Conservation (phyloP, 2,888 invertebrate genomes). For the Adela reaumurella region DNA sequence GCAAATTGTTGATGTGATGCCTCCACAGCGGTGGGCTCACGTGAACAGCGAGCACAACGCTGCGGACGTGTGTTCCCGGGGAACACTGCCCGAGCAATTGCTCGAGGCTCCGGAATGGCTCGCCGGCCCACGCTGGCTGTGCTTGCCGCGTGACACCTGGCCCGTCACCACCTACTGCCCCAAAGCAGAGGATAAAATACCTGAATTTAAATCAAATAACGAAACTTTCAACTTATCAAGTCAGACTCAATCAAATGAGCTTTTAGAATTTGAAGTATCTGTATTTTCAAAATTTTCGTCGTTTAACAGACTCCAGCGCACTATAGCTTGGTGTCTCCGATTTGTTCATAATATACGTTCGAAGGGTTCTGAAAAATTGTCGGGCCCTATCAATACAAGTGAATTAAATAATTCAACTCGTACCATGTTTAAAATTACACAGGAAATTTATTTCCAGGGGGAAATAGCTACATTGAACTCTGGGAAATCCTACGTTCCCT, state of each 20-base stretch:
- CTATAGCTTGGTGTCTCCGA: neutral
- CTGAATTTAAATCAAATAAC: neutral
- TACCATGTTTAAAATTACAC: neutral
- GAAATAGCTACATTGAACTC: neutral
- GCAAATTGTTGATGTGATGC: conserved; percentile 4
- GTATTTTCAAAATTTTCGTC: neutral
- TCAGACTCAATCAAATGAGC: neutral
- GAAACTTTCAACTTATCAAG: neutral
- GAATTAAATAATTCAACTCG: neutral
- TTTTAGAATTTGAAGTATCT: neutral
- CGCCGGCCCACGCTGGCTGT: neutral
- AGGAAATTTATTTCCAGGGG: neutral
- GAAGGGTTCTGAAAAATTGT: neutral
- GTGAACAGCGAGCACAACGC: neutral
- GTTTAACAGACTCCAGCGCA: neutral
- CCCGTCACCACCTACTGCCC: neutral
- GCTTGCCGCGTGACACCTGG: neutral
- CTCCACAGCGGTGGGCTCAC: neutral
- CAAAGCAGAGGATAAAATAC: neutral
- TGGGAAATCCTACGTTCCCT: neutral
- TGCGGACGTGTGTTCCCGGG: neutral
- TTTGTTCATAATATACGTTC: neutral
- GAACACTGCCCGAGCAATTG: neutral
- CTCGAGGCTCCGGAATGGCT: neutral
- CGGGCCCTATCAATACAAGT: neutral